Evolutionary conservation across 2,113 vertebrate species (phyloP), one percentile per base, ranked within the genome.

Genomic region (Mus pahari): DNA sequence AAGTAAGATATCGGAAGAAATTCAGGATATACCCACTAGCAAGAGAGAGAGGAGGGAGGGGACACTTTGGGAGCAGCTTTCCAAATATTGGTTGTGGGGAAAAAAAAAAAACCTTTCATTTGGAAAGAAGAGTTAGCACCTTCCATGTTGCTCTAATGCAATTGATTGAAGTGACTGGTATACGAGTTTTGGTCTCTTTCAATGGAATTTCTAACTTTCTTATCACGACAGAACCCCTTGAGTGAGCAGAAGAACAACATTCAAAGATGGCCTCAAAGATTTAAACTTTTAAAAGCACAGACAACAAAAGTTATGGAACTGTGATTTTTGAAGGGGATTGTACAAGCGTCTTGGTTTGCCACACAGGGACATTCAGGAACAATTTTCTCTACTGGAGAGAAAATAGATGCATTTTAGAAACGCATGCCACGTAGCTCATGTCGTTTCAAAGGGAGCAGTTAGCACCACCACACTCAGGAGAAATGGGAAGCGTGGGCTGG

Each of bases 361-460:
- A 55, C 20, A 77, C 1, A 68, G 66, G 66, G 73, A 22, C 16
- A 86, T 48, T 62, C 55, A 83, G 55, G 45, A 91, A 19, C 13
- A 92, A 66, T 92, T 70, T 88, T 81, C 58, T 81, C n/a, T 89
- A 26, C 14, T 74, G 5, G 19, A 42, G 10, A 58, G 68, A n/a
- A 97, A 94, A 88, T 16, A 53, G 79, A 64, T 17, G 78, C 28
- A 84, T 33, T 94, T 89, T 95, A 89, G 86, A 86, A 95, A 96
- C 1, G 66, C 3, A 78, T 9, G 2, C 2, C n/a, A 77, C 0
- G 2, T 2, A 78, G 90, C 20, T 31, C 9, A 42, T 26, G 16
- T 31, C 0, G 4, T 8, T 42, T 73, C 20, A 5, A 1, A 84
- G 75, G 84, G 88, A 89, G 39, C 14, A 89, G 90, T 45, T 36